Base-by-base conservation (phyloP, 2,113 vertebrate genomes). In the Harpagus bidentatus region DNA sequence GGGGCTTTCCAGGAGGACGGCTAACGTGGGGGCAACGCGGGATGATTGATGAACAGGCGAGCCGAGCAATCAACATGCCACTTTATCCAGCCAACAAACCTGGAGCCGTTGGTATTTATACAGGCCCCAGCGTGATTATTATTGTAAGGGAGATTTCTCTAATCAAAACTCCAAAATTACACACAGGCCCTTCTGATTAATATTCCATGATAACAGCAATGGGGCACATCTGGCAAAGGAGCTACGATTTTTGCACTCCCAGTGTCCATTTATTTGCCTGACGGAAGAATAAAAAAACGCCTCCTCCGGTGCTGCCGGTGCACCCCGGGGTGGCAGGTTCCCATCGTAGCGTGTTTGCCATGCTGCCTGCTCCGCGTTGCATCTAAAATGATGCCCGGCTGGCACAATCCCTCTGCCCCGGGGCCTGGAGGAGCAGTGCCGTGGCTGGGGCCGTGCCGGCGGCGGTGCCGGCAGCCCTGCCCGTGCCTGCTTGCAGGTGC, bases 131-230 rank as follows among this genome's bases (percentile, higher is more conserved):
- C 81, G 42, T 98, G 98, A 98, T 98, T 98, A 98, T 98, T 98
- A 97, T 98, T 98, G 74, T 98, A 98, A 98, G 96, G 86, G 96
- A 95, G 98, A 98, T 98, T 98, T 98, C 97, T 98, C 97, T 98
- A 98, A 98, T 98, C 98, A 98, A 98, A 98, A 98, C 97, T 98
- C 97, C 93, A 79, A 94, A 98, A 98, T 98, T 98, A 98, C 97
- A 98, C 89, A 81, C 97, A 98, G 98, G 96, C 96, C 95, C 87
- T 96, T 97, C 97, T 98, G 98, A 98, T 98, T 98, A 98, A 98
- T 98, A 98, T 98, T 97, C 97, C 98, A 93, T 92, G 97, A 98
- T 98, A 98, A 98, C 97, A 98, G 96, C 94, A 98, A 90, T 2
- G 93, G 97, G 97, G 97, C 97, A 98, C 98, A 98, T 98, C 98